These are phyloP conservation scores for Drosophila dives DNA, from an alignment of 2,888 invertebrate genomes.

Conservation along the genomic window DNA sequence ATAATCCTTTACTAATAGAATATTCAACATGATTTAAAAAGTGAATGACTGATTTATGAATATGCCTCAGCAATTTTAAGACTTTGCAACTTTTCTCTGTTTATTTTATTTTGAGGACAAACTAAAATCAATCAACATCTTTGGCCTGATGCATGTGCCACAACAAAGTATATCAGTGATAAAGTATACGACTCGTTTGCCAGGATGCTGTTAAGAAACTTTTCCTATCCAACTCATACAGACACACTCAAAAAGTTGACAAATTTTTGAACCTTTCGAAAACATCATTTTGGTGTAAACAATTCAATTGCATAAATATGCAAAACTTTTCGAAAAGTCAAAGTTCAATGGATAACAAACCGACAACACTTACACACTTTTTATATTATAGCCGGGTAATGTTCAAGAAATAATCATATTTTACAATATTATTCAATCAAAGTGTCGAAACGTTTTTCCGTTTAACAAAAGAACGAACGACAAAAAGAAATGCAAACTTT, in stretches of 20 bases:
- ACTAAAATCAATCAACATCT: slow-evolving; percentile 67
- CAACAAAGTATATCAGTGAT: slow-evolving; percentile 52
- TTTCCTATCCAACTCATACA: slow-evolving; percentile 23
- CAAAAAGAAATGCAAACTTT: slow-evolving; percentile 43
- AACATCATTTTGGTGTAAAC: slow-evolving; percentile 65
- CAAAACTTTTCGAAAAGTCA: slow-evolving; percentile 50
- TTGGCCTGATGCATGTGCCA: slow-evolving; percentile 30
- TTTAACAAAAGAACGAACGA: slow-evolving; percentile 38
- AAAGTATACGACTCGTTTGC: slow-evolving; percentile 61
- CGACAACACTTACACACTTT: slow-evolving; percentile 43
- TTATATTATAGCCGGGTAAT: slow-evolving; percentile 44
- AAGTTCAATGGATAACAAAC: slow-evolving; percentile 17
- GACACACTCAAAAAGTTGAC: slow-evolving; percentile 23
- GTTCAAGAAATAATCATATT: slow-evolving; percentile 61
- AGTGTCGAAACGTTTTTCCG: slow-evolving; percentile 49
- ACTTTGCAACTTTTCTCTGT: neutral
- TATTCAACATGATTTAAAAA: neutral
- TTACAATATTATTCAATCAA: slow-evolving; percentile 75
- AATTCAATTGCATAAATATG: slow-evolving; percentile 77
- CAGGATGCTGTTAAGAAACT: slow-evolving; percentile 42
- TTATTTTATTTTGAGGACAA: slow-evolving; percentile 8
- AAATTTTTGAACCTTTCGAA: slow-evolving; percentile 64
- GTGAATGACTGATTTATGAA: slow-evolving; percentile 18
- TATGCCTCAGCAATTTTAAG: slow-evolving; percentile 28
- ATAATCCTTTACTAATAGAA: neutral